phyloP scores from a whole-genome alignment of 2,797 vertebrate genomes.

The Petrocephalus sullivani region DNA sequence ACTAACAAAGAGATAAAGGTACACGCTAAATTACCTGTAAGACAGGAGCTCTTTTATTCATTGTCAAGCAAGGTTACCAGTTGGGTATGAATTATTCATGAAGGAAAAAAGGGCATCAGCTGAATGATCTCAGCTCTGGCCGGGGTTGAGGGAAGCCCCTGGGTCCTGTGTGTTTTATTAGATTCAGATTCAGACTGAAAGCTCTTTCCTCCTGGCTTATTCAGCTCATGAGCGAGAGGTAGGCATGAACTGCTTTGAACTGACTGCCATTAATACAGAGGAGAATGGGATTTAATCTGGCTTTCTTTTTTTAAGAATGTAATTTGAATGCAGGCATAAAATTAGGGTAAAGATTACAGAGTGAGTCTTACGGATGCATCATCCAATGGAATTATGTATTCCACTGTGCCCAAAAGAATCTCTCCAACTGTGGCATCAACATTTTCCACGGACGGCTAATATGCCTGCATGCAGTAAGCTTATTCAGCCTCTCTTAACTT shows the following conservation, averaged over 20 bases:
- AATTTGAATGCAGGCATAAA: constrained; percentile 49
- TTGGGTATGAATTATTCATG: constrained; percentile 44
- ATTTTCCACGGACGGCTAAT: background rate
- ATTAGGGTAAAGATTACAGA: constrained; percentile 49
- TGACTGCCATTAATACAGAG: constrained; percentile 32
- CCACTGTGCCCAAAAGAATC: background rate
- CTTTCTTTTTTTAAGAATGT: constrained; percentile 53
- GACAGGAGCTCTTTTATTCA: constrained; percentile 43
- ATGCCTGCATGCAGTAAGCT: background rate
- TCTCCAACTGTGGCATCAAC: background rate
- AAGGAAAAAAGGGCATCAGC: constrained; percentile 42
- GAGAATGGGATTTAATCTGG: constrained; percentile 47
- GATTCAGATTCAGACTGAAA: constrained; percentile 51
- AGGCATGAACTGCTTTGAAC: constrained; percentile 44
- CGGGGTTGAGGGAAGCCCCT: constrained; percentile 55
- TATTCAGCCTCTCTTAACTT: background rate
- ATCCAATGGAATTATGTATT: background rate
- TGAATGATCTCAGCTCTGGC: constrained; percentile 43
- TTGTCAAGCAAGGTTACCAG: constrained; percentile 46
- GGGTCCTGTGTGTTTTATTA: constrained; percentile 61
- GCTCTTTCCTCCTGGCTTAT: constrained; percentile 58
- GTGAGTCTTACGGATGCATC: constrained; percentile 29
- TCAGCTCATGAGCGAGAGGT: constrained; percentile 49
- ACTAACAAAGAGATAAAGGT: constrained; percentile 7
- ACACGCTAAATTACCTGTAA: constrained; percentile 32